Base-by-base conservation (phyloP, 2,113 vertebrate species). In the Actinemys pallida region DNA sequence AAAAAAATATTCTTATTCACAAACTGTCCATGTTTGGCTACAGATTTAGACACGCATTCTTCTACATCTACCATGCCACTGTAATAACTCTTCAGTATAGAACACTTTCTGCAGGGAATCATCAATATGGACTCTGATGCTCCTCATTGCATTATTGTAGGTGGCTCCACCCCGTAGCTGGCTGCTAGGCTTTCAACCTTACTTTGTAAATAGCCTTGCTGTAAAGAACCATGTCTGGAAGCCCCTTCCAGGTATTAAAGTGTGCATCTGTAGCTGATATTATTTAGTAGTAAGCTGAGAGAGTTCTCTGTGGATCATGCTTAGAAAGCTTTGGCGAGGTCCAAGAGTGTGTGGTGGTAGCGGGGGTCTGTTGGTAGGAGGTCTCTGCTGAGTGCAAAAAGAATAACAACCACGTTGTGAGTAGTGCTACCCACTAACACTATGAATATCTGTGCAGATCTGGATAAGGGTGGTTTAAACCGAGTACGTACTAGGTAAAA, bases 121-220 rank as follows among this genome's bases (percentile, higher is more conserved):
- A 0, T 29, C 24, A 31, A 8, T 1, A 0, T 27, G 20, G 39
- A 5, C 90, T 78, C 53, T 80, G 72, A 22, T 27, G 49, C 42
- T 54, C 65, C 52, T 69, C 35, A 79, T 53, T 56, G 0, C 6
- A 42, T 57, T 62, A 6, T 8, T 50, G 54, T 45, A n/a, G 75
- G 2, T 91, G 17, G 24, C 10, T 20, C 4, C 8, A 5, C 22
- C n/a, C 7, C 14, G 1, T n/a, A 79, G 62, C 6, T 39, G 13
- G 49, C 72, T 83, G 81, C 7, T 87, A 39, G 65, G 65, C 24
- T 85, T 91, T 65, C 31, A 1, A 1, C 54, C 39, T 54, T 72
- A 9, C 19, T 91, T 84, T 59, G 54, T 91, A 50, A 81, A 17
- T 16, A 39, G 52, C 22, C 22, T 84, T 29, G 13, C 39, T 42